Base-by-base conservation (phyloP, 2,113 vertebrate species). In the Erpornis zantholeuca region DNA sequence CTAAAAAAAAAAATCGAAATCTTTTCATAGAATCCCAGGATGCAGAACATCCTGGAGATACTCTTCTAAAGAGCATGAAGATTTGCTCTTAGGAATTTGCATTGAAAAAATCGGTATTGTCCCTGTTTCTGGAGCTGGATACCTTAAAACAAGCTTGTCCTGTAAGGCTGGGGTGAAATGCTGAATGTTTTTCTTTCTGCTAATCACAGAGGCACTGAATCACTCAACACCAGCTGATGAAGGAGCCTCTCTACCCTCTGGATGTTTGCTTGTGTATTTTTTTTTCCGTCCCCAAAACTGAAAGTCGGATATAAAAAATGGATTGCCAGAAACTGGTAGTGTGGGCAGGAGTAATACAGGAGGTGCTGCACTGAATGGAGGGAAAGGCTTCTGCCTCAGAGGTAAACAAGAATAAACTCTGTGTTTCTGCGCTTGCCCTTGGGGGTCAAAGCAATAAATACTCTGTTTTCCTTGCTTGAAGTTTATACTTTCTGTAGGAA, bases 401-500 rank as follows among this genome's bases (percentile, higher is more conserved):
- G 68, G 70, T 72, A 83, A 75, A 53, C 31, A 89, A 71, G 33
- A 92, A 60, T 65, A 79, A 94, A 77, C 47, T 75, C 72, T 66
- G 16, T 18, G 1, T 84, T 82, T 38, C 69, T 88, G n/a, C n/a
- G 5, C 38, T 47, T 73, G 61, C 85, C 40, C 53, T 70, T 84
- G 60, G 31, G 53, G 79, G 76, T 83, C 72, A 63, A 94, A 80
- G 54, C 63, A 92, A 70, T 91, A 95, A 92, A 45, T 72, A 68
- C 28, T 79, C 24, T 60, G 9, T 60, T 90, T 91, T 92, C n/a
- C 71, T 70, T 22, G 31, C 82, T 68, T 91, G 80, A 86, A 92
- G 72, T 80, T 88, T 91, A 76, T 94, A 44, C 38, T 90, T 97
- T 96, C 65, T 88, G 5, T 42, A 83, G 90, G 85, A 92, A 90